phyloP scores from a whole-genome alignment of 1,140 invertebrate genomes.

The Pogonomyrmex barbatus region DNA sequence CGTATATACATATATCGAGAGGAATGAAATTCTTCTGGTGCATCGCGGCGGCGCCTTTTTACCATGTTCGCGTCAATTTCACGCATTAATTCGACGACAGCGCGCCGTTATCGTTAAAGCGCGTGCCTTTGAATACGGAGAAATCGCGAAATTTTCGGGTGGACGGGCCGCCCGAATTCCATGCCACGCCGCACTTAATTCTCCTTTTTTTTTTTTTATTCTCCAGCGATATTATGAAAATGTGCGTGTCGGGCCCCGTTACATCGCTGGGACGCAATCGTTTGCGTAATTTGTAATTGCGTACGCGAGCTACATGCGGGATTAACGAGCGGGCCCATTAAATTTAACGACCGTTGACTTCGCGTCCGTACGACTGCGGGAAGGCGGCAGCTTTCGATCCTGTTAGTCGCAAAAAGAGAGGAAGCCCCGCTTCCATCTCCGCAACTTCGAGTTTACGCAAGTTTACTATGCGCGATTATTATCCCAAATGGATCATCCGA shows the following conservation, averaged over 20 bases:
- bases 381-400: conserved; percentile 58
- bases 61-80: conserved; percentile 12
- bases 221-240: conserved; percentile 67
- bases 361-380: conserved; percentile 50
- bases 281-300: conserved; percentile 78
- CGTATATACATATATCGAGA: background rate
- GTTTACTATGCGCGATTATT: conserved; percentile 13
- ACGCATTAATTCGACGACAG: conserved; percentile 42
- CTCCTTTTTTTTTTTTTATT: background rate
- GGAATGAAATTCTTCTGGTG: background rate
- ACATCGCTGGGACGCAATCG: conserved; percentile 46
- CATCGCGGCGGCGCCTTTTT: conserved; percentile 20
- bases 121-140: conserved; percentile 20
- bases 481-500: background rate
- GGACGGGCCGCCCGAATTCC: conserved; percentile 37
- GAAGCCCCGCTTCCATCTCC: background rate
- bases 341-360: conserved; percentile 78
- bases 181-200: conserved; percentile 30
- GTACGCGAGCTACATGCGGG: conserved; percentile 69
- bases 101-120: conserved; percentile 33
- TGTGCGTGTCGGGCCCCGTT: conserved; percentile 44
- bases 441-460: conserved; percentile 28
- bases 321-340: conserved; percentile 77
- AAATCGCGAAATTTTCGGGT: conserved; percentile 49
- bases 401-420: conserved; percentile 45